Evolutionary conservation across 2,888 invertebrate genomes (phyloP), one percentile per base, ranked within the genome.

Genomic region (Sphaeridia pumilis): DNA sequence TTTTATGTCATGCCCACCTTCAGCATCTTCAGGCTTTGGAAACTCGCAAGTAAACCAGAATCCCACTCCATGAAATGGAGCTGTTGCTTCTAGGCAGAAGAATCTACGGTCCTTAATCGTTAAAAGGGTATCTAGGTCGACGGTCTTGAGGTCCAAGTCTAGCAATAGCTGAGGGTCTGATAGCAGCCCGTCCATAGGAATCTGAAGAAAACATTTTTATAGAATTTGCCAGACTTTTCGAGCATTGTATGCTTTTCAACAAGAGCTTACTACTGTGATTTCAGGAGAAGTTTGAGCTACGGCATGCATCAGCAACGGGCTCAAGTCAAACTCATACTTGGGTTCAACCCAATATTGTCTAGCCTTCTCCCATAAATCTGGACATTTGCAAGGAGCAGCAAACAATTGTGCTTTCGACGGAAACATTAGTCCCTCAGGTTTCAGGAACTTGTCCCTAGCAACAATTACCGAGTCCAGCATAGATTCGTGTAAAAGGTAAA

Each of bases 401-500:
- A 75, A 83, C 69, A 84, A 74, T 67, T 79, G 78, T 62, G 83
- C 84, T 58, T 76, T 75, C 64, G 81, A 80, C 1, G 88, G 89
- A 69, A 87, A 87, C 71, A 89, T 76, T 3, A 76, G 68, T 0
- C 89, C 88, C 60, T 74, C 76, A 22, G 77, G 74, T 66, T 81
- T 83, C 0, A 94, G 72, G 70, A 85, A 89, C 58, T 78, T 78
- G 67, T 93, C 86, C 64, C 89, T 75, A 0, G 90, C 90, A 65
- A 73, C 73, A 12, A 94, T 72, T 2, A 95, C 84, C 0, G 92
- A 88, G 69, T 92, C 87, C 49, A 95, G 70, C 95, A 95, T 95
- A 5, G 87, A 90, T 72, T 95, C 94, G 68, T 93, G 94, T 17
- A 95, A 72, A 28, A 95, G 74, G 72, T 90, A 93, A 71, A 94